Conservation (phyloP, 2,113 vertebrate genomes). For the Atractosteus spatula region DNA sequence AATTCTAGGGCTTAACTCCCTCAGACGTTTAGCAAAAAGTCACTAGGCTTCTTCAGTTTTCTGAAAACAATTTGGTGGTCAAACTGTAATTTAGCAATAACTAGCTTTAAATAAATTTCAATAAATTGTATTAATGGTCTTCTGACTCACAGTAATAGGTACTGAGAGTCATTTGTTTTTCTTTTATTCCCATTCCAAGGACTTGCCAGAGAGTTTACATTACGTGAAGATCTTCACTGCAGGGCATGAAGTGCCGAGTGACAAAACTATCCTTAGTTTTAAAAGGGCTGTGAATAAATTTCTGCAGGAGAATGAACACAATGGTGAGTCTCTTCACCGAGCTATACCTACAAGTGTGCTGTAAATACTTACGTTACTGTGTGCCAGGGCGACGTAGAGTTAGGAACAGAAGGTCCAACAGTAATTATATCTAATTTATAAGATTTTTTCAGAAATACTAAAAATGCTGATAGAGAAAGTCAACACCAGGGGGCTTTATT, state of each 20-base stretch:
- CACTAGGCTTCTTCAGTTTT: not conserved
- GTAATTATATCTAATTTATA: not conserved
- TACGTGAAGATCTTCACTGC: constrained; percentile 78
- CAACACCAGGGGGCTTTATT: too few species aligned
- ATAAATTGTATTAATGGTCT: too few species aligned
- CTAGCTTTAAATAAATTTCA: too few species aligned
- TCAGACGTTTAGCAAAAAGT: not conserved
- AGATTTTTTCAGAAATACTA: not conserved
- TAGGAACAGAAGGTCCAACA: not conserved
- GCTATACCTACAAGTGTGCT: too few species aligned
- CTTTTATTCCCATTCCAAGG: constrained; percentile 49
- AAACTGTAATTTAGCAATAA: too few species aligned
- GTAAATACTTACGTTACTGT: too few species aligned
- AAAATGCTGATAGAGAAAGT: too few species aligned
- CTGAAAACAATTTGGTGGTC: too few species aligned
- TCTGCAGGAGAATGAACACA: constrained; percentile 71
- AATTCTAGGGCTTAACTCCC: not conserved
- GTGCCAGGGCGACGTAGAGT: not conserved
- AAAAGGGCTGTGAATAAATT: constrained; percentile 68
- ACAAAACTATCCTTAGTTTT: constrained; percentile 69
- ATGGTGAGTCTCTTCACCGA: constrained; percentile 58
- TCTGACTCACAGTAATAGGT: too few species aligned
- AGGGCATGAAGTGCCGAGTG: constrained; percentile 74
- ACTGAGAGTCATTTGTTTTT: too few species aligned
- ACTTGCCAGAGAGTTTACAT: constrained; percentile 67